phyloP scores from a whole-genome alignment of 2,888 invertebrate species.

The Brassicogethes aeneus region DNA sequence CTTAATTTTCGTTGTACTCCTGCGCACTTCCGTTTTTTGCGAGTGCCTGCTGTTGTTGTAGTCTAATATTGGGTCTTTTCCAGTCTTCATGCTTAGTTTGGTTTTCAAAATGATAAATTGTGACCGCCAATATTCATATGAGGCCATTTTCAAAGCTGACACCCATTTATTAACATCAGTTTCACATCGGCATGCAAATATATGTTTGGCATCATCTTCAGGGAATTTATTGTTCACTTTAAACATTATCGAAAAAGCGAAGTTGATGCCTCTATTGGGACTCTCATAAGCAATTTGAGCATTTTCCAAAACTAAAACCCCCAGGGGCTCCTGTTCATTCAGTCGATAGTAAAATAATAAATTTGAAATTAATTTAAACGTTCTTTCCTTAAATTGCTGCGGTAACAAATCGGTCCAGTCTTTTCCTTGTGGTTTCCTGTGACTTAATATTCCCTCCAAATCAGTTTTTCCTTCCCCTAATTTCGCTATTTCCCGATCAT shows the following conservation, averaged over 20 bases:
- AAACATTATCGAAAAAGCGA: constrained; percentile 60
- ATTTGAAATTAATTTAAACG: constrained; percentile 67
- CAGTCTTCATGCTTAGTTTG: constrained; percentile 57
- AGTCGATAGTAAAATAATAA: constrained; percentile 70
- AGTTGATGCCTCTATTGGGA: constrained; percentile 53
- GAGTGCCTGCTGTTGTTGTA: constrained; percentile 29
- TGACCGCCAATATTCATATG: constrained; percentile 62
- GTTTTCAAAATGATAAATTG: constrained; percentile 56
- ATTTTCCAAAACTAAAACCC: constrained; percentile 68
- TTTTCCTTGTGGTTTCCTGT: constrained; percentile 54
- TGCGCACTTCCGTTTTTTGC: constrained; percentile 17
- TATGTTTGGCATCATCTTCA: constrained; percentile 45
- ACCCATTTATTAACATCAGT: constrained; percentile 65
- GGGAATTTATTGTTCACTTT: constrained; percentile 54
- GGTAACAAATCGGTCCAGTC: constrained; percentile 43
- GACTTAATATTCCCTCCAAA: constrained; percentile 64
- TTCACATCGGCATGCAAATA: constrained; percentile 63
- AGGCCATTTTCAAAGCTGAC: constrained; percentile 53
- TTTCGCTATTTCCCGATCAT: constrained; percentile 57
- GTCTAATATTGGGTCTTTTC: constrained; percentile 46
- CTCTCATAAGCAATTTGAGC: constrained; percentile 59
- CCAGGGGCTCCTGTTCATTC: constrained; percentile 57
- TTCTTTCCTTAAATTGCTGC: constrained; percentile 59
- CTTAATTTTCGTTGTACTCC: constrained; percentile 21
- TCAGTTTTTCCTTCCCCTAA: constrained; percentile 50